phyloP scores from a whole-genome alignment of 1,140 invertebrate genomes.

The Panagrolaimus sp. region DNA sequence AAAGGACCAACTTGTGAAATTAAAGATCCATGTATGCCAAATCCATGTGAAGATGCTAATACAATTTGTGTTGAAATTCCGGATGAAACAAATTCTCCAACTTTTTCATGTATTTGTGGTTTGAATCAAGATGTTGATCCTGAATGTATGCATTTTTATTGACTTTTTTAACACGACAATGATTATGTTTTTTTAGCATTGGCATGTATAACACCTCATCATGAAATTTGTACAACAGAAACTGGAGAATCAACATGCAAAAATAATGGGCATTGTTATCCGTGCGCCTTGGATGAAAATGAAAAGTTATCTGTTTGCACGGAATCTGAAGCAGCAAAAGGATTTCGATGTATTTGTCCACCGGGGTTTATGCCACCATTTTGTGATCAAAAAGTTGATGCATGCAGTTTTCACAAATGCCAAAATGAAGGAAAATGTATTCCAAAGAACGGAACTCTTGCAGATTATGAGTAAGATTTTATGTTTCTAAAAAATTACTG shows the following conservation, averaged over 20 bases:
- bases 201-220: conserved; percentile 21
- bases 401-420: conserved; percentile 31
- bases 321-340: conserved; percentile 6
- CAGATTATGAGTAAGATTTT: background rate
- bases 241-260: conserved; percentile 19
- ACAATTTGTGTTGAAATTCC: conserved; percentile 34
- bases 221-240: conserved; percentile 10
- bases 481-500: background rate
- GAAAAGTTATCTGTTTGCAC: conserved; percentile 7
- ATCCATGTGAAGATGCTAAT: conserved; percentile 22
- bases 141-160: conserved; percentile 11
- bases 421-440: conserved; percentile 27
- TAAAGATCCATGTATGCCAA: conserved; percentile 22
- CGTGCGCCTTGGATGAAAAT: conserved; percentile 28
- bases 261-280: conserved; percentile 36
- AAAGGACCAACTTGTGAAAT: conserved; percentile 31
- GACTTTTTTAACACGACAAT: background rate
- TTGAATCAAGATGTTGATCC: conserved; percentile 27
- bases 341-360: conserved; percentile 39
- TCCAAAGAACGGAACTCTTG: background rate
- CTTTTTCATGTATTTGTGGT: conserved; percentile 35
- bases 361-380: conserved; percentile 36
- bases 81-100: background rate
- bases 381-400: conserved; percentile 21
- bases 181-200: conserved; percentile 17